Conservation (phyloP, 2,113 vertebrate genomes). For the Esox niger region DNA sequence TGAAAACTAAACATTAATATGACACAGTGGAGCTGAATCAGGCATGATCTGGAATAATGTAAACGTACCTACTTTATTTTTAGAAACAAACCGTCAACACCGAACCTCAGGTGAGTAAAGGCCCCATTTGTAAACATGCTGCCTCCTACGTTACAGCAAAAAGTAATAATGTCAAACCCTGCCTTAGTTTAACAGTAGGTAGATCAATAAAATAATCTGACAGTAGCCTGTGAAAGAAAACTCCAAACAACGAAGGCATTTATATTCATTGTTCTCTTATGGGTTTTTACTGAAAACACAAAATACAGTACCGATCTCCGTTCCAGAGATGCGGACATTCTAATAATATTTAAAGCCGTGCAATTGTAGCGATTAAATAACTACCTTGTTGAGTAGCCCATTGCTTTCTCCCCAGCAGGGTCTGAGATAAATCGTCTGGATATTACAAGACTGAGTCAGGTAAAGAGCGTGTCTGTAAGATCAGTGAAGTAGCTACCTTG, state of each 20-base stretch:
- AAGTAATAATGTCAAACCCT: background rate
- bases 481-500: background rate
- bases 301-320: too few species aligned
- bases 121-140: conserved; percentile 2
- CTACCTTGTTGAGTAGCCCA: background rate
- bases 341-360: background rate
- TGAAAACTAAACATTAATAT: background rate
- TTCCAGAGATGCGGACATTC: too few species aligned
- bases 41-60: background rate
- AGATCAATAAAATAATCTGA: background rate
- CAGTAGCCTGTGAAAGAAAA: background rate
- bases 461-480: background rate
- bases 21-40: background rate
- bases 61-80: background rate
- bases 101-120: background rate
- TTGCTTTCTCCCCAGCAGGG: background rate
- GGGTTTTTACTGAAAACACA: too few species aligned
- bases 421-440: background rate
- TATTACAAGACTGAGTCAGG: background rate
- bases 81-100: background rate
- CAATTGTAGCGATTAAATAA: background rate
- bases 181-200: too few species aligned
- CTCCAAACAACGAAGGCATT: background rate
- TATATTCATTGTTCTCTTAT: too few species aligned
- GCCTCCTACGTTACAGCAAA: background rate